Conservation (phyloP, 2,797 vertebrate genomes). For the Enteromius viviparus region DNA sequence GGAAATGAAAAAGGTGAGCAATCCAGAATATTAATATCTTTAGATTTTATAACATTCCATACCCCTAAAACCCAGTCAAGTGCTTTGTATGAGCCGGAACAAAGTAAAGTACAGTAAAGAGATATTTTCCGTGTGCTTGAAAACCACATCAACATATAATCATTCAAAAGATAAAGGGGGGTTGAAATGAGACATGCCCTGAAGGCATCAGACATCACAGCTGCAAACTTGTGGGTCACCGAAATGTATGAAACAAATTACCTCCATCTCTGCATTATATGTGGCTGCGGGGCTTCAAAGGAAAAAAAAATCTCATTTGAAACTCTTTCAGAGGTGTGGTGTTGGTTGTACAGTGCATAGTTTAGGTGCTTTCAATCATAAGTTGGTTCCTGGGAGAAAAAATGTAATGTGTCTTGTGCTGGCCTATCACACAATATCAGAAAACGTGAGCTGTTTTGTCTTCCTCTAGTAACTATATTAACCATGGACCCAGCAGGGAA, state of each 20-base stretch:
- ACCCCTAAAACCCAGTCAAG: background rate
- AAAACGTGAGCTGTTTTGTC: slow-evolving; percentile 7
- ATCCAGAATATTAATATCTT: background rate
- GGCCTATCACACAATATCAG: slow-evolving; percentile 21
- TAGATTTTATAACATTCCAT: background rate
- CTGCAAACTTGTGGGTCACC: slow-evolving; percentile 14
- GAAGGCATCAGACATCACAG: slow-evolving; percentile 36
- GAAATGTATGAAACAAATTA: slow-evolving; percentile 28
- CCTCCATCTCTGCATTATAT: slow-evolving; percentile 28
- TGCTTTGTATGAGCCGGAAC: background rate
- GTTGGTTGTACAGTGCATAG: slow-evolving; percentile 13
- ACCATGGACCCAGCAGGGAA: background rate
- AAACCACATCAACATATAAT: slow-evolving; percentile 21
- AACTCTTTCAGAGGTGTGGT: slow-evolving; percentile 3
- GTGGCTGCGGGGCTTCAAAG: slow-evolving; percentile 4
- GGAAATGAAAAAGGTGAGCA: background rate
- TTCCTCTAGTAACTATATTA: background rate
- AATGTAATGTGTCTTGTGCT: slow-evolving; percentile 9
- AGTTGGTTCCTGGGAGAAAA: background rate
- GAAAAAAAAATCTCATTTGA: slow-evolving; percentile 12
- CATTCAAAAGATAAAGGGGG: slow-evolving; percentile 20
- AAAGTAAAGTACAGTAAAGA: slow-evolving; percentile 9
- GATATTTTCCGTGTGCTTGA: background rate
- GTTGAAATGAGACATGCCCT: slow-evolving; percentile 25
- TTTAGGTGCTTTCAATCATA: slow-evolving; percentile 31